Percentiles rank a stretch among this genome's conserved stretches.
These are phyloP conservation scores for Ceryle rudis DNA, from an alignment of 2,797 vertebrate genomes.

Conservation along the genomic window DNA sequence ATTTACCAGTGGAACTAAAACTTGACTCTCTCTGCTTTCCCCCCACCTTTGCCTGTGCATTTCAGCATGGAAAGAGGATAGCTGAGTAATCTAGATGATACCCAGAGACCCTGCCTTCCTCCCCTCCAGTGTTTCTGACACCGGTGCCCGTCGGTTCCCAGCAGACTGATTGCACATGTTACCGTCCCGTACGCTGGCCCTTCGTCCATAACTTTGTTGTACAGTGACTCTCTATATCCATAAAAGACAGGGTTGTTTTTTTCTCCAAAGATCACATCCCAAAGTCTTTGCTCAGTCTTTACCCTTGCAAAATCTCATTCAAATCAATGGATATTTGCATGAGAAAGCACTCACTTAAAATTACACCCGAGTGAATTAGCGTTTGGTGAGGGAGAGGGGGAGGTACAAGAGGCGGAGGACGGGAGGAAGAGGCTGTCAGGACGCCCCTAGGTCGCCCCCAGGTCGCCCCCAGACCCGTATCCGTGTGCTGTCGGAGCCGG, in stretches of 20 bases:
- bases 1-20: background rate
- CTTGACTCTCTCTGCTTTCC: background rate
- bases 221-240: constrained; percentile 11
- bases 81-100: background rate
- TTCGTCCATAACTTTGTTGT: constrained; percentile 26
- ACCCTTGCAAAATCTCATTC: constrained; percentile 49
- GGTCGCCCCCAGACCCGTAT: background rate
- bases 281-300: constrained; percentile 37
- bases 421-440: background rate
- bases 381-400: constrained; percentile 8
- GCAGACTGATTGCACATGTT: background rate
- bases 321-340: constrained; percentile 61
- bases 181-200: background rate
- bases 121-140: background rate
- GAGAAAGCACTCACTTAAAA: constrained; percentile 63
- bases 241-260: constrained; percentile 22
- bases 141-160: background rate
- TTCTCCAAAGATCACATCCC: constrained; percentile 14
- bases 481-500: background rate
- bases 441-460: no score
- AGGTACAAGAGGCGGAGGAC: background rate
- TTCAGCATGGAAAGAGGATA: background rate
- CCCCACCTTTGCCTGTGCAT: background rate
- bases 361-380: constrained; percentile 13
- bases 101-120: background rate